A percentile compares a stretch with the other conserved stretches of the same genome.
Conservation (phyloP, 2,113 vertebrate genomes). For the Hippoglossus stenolepis region DNA sequence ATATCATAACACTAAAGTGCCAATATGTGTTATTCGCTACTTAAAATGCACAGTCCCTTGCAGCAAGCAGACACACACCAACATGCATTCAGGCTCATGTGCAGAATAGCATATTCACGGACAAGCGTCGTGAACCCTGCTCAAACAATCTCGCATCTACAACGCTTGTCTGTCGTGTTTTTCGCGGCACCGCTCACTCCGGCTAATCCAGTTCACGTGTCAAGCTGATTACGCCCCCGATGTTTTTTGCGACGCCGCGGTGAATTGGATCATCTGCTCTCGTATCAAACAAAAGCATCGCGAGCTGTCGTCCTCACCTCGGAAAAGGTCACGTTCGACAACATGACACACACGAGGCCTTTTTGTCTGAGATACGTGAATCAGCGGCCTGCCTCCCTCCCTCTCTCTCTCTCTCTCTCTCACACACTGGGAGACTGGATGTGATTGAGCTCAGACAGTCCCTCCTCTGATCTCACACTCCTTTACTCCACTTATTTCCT, state of each 20-base stretch:
- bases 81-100: neutral
- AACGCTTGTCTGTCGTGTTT: neutral
- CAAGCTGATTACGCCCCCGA: neutral
- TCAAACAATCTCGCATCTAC: neutral
- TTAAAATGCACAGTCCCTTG: neutral
- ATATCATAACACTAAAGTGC: neutral
- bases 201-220: slow-evolving; percentile 1
- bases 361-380: neutral
- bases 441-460: neutral
- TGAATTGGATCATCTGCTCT: neutral
- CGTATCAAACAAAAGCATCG: neutral
- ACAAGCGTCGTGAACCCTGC: neutral
- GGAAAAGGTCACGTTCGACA: slow-evolving; percentile 7
- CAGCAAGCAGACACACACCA: no score
- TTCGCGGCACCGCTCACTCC: neutral
- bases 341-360: neutral
- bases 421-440: neutral
- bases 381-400: no score
- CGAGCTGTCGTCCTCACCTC: neutral
- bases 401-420: no score
- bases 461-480: neutral
- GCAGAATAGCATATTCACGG: neutral
- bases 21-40: neutral
- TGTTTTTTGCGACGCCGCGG: neutral
- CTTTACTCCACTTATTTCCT: neutral